These are phyloP conservation scores for Brachyptera risi DNA, from an alignment of 2,888 invertebrate species.

Conservation along the genomic window DNA sequence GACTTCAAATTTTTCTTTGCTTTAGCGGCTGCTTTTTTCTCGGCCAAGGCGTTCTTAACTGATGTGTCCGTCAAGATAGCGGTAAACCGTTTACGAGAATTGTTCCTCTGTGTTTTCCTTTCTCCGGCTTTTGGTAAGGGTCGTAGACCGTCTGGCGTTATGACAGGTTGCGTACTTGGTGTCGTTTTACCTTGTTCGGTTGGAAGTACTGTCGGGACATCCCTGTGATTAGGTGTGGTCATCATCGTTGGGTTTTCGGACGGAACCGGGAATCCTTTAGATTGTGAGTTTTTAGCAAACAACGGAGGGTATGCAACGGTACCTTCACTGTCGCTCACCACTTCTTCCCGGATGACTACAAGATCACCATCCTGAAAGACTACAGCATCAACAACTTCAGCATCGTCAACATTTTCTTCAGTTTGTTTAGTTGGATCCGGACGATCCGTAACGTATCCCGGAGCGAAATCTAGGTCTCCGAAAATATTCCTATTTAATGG, in stretches of 20 bases:
- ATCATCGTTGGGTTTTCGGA: neutral
- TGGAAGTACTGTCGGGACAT: constrained; percentile 28
- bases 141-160: neutral
- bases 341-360: neutral
- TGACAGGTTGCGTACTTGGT: neutral
- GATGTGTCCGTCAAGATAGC: constrained; percentile 20
- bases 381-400: neutral
- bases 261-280: neutral
- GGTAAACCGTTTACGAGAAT: neutral
- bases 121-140: neutral
- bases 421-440: constrained; percentile 15
- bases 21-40: neutral
- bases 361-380: neutral
- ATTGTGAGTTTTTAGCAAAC: too few species aligned
- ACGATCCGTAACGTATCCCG: constrained; percentile 29
- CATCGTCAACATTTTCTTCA: neutral
- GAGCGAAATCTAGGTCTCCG: constrained; percentile 26
- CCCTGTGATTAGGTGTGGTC: neutral
- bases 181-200: constrained; percentile 25
- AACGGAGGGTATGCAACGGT: neutral
- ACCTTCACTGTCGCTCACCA: neutral
- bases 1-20: neutral
- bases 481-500: constrained; percentile 35
- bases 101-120: neutral
- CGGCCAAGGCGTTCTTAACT: constrained; percentile 17